phyloP scores from a whole-genome alignment of 2,888 invertebrate species.

The Parascotia fuliginaria region DNA sequence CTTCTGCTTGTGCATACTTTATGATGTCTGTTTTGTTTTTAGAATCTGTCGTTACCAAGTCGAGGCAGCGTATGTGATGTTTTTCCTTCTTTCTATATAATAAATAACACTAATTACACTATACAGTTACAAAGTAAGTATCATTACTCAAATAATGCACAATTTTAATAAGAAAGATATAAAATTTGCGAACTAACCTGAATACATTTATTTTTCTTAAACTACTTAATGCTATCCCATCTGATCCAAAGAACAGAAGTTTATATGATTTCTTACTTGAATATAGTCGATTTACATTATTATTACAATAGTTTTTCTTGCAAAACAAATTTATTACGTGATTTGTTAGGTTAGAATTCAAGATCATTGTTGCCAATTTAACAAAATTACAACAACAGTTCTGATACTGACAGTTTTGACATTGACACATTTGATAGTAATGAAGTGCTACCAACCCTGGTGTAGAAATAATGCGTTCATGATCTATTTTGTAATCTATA shows the following conservation, averaged over 20 bases:
- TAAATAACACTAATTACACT: no score
- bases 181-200: conserved; percentile 80
- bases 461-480: conserved; percentile 5
- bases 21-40: conserved; percentile 87
- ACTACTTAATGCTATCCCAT: conserved; percentile 92
- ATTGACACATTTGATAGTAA: conserved; percentile 19
- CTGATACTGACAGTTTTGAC: conserved; percentile 1
- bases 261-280: conserved; percentile 56
- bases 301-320: conserved; percentile 46
- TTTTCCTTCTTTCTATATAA: conserved; percentile 83
- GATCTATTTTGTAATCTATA: no score
- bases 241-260: conserved; percentile 93
- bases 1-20: conserved; percentile 87
- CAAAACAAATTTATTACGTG: conserved; percentile 44
- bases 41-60: conserved; percentile 89
- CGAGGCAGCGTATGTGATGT: conserved; percentile 81
- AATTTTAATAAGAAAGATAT: no score
- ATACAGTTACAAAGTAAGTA: neutral
- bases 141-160: no score
- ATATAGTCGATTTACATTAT: conserved; percentile 42
- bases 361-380: conserved; percentile 42
- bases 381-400: neutral
- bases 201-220: conserved; percentile 88
- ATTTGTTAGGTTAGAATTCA: conserved; percentile 61
- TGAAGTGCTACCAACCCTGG: conserved; percentile 2